phyloP scores from a whole-genome alignment of 2,888 invertebrate genomes.

The Agriopis aurantiaria region DNA sequence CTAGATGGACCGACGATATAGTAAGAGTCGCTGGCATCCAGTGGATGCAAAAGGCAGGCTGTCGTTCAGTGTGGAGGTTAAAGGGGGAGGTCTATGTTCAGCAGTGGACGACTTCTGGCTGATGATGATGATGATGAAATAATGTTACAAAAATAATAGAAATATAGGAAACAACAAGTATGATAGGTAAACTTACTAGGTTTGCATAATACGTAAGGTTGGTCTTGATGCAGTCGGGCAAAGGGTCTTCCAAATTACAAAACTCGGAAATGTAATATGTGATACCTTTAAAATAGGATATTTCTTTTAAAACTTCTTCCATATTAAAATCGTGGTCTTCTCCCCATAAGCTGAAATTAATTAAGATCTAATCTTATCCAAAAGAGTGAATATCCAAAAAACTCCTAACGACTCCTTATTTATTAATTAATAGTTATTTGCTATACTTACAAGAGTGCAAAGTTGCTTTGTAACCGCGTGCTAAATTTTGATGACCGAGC shows the following conservation, averaged over 20 bases:
- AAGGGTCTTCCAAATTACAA: conserved; percentile 85
- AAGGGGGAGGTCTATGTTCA: no score
- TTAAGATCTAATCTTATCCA: not conserved
- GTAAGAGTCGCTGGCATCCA: no score
- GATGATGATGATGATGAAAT: no score
- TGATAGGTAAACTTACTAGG: conserved; percentile 70
- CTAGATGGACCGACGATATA: no score
- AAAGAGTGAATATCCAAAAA: not conserved
- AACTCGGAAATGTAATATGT: conserved; percentile 90
- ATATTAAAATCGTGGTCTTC: conserved; percentile 90
- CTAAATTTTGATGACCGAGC: no score
- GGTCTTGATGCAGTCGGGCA: conserved; percentile 85
- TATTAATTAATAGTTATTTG: no score
- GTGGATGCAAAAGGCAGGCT: no score
- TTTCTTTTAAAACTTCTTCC: conserved; percentile 91
- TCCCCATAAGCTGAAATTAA: conserved; percentile 87
- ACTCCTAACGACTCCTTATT: no score
- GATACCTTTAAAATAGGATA: conserved; percentile 90
- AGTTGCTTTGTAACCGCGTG: no score
- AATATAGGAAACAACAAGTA: not conserved
- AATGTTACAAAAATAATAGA: not conserved
- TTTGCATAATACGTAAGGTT: conserved; percentile 88
- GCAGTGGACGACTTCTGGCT: no score
- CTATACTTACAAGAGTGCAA: no score
- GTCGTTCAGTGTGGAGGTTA: no score